phyloP scores from a whole-genome alignment of 2,888 invertebrate genomes.

The Meandrusa payeni region DNA sequence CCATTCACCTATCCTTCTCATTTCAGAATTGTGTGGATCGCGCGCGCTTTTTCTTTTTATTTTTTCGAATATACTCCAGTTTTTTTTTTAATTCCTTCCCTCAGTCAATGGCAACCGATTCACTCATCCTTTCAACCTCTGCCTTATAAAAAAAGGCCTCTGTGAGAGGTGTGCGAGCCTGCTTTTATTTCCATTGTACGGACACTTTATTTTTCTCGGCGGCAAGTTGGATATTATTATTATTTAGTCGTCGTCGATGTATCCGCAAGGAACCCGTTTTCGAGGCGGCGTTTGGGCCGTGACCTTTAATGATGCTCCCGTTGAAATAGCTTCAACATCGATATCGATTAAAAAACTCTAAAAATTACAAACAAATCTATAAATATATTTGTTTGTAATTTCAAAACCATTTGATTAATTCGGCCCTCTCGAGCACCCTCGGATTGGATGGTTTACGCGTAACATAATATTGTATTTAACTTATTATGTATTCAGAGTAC shows the following conservation, averaged over 20 bases:
- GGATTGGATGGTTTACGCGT: too few species aligned
- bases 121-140: constrained; percentile 31
- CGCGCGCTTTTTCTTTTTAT: constrained; percentile 32
- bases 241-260: constrained; percentile 56
- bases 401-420: too few species aligned
- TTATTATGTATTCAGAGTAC: too few species aligned
- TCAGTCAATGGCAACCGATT: constrained; percentile 36
- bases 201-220: constrained; percentile 49
- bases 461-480: too few species aligned
- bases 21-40: constrained; percentile 47
- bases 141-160: constrained; percentile 35
- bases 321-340: constrained; percentile 32
- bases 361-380: too few species aligned
- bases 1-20: constrained; percentile 48
- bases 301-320: constrained; percentile 61
- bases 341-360: constrained; percentile 33
- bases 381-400: too few species aligned
- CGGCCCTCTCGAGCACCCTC: too few species aligned
- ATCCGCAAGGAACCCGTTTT: constrained; percentile 65
- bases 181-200: constrained; percentile 46
- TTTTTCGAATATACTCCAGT: constrained; percentile 25
- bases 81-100: constrained; percentile 37
- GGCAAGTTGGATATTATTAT: constrained; percentile 59
- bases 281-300: constrained; percentile 67
- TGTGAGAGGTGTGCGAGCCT: constrained; percentile 40